These are phyloP conservation scores for Rhinogobius similis DNA, from an alignment of 2,113 vertebrate species.

Conservation along the genomic window DNA sequence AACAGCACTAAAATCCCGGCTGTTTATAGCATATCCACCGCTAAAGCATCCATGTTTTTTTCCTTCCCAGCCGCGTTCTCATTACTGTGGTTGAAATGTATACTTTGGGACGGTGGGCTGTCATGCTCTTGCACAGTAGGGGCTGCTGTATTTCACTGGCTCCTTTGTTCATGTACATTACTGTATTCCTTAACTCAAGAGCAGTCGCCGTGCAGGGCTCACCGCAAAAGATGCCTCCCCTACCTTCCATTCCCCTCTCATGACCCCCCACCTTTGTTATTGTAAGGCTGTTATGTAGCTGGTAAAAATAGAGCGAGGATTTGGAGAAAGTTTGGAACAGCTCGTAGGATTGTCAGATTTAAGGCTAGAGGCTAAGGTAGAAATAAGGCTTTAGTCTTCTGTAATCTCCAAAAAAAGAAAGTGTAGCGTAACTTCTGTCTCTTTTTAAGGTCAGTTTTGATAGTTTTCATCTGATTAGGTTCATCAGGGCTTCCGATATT, in stretches of 20 bases:
- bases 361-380: too few species aligned
- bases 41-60: constrained; percentile 24
- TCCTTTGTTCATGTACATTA: constrained; percentile 52
- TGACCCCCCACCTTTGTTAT: constrained; percentile 59
- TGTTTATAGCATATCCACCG: constrained; percentile 39
- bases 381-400: too few species aligned
- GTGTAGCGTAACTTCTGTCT: too few species aligned
- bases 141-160: constrained; percentile 44
- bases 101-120: constrained; percentile 35
- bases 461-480: too few species aligned
- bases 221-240: constrained; percentile 46
- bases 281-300: constrained; percentile 59
- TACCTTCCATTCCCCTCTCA: constrained; percentile 43
- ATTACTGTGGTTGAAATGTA: constrained; percentile 60
- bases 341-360: constrained; percentile 18
- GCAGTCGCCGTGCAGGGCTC: constrained; percentile 16
- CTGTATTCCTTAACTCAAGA: constrained; percentile 22
- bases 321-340: constrained; percentile 44
- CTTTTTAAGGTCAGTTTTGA: too few species aligned
- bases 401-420: too few species aligned
- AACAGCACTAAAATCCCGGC: constrained; percentile 44
- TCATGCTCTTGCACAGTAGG: constrained; percentile 34
- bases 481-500: too few species aligned
- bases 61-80: constrained; percentile 52
- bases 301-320: constrained; percentile 64